Conservation (phyloP, 1,140 invertebrate species). For the Heliconius himera region DNA sequence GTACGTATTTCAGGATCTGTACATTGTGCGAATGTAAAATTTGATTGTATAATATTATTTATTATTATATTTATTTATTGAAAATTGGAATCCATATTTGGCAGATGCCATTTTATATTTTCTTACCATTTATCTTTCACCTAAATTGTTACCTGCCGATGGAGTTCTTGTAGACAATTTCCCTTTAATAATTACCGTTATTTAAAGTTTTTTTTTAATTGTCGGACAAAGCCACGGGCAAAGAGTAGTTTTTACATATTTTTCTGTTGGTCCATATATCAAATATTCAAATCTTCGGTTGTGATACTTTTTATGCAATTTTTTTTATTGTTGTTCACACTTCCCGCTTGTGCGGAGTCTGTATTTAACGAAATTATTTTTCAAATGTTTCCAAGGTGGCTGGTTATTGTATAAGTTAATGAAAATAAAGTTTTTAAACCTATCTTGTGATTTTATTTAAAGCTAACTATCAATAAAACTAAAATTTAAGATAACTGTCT, state of each 20-base stretch:
- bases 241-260: not conserved
- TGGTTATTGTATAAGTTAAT: slow-evolving; percentile 37
- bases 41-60: not conserved
- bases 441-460: slow-evolving; percentile 29
- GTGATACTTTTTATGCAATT: slow-evolving; percentile 29
- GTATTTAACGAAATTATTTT: slow-evolving; percentile 24
- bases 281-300: slow-evolving; percentile 30
- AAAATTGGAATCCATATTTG: not conserved
- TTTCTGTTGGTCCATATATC: slow-evolving; percentile 11
- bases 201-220: not conserved
- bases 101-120: not conserved
- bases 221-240: not conserved
- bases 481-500: not conserved
- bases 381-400: slow-evolving; percentile 38
- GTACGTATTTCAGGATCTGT: not conserved
- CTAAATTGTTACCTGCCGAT: not conserved
- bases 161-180: not conserved
- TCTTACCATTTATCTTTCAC: not conserved
- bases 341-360: slow-evolving; percentile 22
- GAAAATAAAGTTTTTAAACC: slow-evolving; percentile 36
- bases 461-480: not conserved
- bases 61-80: slow-evolving; percentile 1
- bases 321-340: slow-evolving; percentile 4
- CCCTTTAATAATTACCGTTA: not conserved
- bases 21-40: not conserved